Evolutionary conservation across 2,797 vertebrate species (phyloP).

Genomic region (Pyrocephalus nanus): DNA sequence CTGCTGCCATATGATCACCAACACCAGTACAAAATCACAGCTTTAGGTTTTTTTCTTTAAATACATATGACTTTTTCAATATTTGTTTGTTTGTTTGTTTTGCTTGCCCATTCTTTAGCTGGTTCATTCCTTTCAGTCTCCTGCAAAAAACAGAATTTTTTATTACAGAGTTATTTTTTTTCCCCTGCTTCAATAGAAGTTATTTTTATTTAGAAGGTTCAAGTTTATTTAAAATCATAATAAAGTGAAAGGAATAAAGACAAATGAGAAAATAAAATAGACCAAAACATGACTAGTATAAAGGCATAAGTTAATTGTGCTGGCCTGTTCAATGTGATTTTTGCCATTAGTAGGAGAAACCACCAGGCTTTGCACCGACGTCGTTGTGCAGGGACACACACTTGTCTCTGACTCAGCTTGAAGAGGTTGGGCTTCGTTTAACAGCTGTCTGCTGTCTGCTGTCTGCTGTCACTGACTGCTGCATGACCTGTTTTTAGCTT

Average conservation of each 20-base stretch:
- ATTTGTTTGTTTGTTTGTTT: neutral
- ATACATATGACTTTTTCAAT: neutral
- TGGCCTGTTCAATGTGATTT: neutral
- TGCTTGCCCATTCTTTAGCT: neutral
- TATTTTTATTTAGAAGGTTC: neutral
- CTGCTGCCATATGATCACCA: neutral
- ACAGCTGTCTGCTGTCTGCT: too few relatives aligned
- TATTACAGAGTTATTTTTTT: neutral
- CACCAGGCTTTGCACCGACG: neutral
- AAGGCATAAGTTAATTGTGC: neutral
- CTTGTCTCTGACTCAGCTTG: neutral
- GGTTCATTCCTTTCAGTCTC: neutral
- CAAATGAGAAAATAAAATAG: neutral
- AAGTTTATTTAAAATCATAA: neutral
- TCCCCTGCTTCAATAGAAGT: neutral
- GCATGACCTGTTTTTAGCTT: neutral
- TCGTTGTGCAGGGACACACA: neutral
- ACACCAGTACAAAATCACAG: neutral
- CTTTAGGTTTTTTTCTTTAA: neutral
- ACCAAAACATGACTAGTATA: neutral
- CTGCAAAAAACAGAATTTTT: neutral
- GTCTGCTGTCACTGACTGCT: neutral
- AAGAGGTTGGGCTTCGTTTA: neutral
- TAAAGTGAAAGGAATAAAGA: neutral
- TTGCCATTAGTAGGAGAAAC: neutral